These are phyloP conservation scores for Babylonia areolata DNA, from an alignment of 1,140 invertebrate species.

Conservation along the genomic window DNA sequence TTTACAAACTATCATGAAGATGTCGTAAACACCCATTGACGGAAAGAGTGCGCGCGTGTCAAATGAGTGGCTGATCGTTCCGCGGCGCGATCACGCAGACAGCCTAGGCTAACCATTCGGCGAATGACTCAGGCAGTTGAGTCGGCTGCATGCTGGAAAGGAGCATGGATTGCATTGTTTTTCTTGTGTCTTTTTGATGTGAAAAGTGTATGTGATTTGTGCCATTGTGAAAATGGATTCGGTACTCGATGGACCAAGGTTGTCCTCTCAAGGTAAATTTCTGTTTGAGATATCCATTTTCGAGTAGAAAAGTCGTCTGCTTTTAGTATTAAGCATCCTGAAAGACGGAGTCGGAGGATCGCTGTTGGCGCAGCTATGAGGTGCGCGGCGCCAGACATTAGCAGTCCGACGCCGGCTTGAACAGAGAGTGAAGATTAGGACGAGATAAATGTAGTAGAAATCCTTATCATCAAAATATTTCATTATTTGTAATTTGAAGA, in stretches of 20 bases:
- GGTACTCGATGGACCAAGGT: neutral
- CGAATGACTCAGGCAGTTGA: conserved; percentile 36
- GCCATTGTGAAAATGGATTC: conserved; percentile 29
- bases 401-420: neutral
- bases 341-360: neutral
- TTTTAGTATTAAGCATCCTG: neutral
- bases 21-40: conserved; percentile 1
- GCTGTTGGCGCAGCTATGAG: neutral
- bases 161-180: conserved; percentile 27
- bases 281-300: neutral
- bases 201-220: conserved; percentile 24
- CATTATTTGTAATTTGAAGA: too few species aligned
- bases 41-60: conserved; percentile 30
- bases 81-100: conserved; percentile 17
- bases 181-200: conserved; percentile 22
- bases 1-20: neutral
- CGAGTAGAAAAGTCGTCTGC: conserved; percentile 9
- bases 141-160: conserved; percentile 3
- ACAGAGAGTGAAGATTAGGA: neutral
- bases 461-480: too few species aligned
- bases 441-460: too few species aligned
- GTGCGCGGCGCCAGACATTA: neutral
- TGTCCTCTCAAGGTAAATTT: conserved; percentile 15
- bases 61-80: neutral
- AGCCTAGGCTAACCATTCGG: neutral